A percentile compares a stretch with the other conserved stretches of the same genome.
phyloP scores from a whole-genome alignment of 2,113 vertebrate species.

The Scolopax mira region DNA sequence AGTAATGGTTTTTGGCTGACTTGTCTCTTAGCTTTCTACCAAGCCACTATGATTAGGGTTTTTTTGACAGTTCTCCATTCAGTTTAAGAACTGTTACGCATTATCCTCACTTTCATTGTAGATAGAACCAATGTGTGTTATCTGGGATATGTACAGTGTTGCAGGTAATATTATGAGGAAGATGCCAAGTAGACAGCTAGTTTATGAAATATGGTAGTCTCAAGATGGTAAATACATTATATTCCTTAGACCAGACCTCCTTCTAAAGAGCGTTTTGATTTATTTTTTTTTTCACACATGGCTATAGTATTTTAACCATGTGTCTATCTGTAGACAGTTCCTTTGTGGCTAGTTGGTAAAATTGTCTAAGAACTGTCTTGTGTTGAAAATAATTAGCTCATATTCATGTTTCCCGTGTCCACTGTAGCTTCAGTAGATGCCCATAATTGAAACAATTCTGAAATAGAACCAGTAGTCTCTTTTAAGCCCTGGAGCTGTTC shows the following conservation, averaged over 20 bases:
- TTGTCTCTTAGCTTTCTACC: background rate
- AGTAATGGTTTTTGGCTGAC: accelerated
- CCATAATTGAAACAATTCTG: background rate
- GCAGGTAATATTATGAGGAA: background rate
- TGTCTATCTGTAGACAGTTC: background rate
- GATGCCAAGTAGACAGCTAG: background rate
- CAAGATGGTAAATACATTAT: background rate
- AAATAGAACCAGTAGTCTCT: background rate
- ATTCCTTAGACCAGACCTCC: background rate
- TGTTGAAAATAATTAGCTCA: background rate
- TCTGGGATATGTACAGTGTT: background rate
- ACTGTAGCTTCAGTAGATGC: background rate
- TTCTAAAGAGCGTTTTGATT: background rate
- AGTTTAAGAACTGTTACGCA: background rate
- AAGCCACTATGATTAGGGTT: background rate
- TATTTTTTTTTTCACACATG: background rate
- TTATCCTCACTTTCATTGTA: background rate
- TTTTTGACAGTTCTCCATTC: background rate
- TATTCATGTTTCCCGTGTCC: background rate
- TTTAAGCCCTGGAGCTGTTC: background rate
- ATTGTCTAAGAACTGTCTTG: background rate
- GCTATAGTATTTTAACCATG: background rate
- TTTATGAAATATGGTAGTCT: background rate
- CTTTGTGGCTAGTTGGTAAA: background rate
- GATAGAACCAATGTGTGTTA: background rate